Percentiles rank a stretch among this genome's conserved stretches.
phyloP scores from a whole-genome alignment of 64 coral and sea anemone genomes.

The Actinia equina region DNA sequence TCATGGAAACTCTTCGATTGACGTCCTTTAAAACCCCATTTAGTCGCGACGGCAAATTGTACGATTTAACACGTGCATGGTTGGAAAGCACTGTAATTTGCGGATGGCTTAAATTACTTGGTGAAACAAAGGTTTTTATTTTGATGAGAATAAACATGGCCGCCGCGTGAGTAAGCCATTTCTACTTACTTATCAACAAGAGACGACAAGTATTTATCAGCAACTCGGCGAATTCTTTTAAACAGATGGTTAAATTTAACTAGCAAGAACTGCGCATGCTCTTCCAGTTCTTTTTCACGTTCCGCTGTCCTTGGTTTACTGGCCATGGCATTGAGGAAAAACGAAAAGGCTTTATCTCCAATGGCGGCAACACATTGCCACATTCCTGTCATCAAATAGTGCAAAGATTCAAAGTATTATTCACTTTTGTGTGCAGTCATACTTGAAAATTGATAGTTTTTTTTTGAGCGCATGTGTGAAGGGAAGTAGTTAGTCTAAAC shows the following conservation, averaged over 20 bases:
- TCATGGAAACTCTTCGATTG: too few relatives aligned
- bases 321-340: slow-evolving; percentile 74
- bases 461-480: too few relatives aligned
- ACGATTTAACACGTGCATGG: too few relatives aligned
- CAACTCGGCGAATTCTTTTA: slow-evolving; percentile 85
- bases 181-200: slow-evolving; percentile 86
- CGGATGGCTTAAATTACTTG: too few relatives aligned
- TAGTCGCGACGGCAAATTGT: too few relatives aligned
- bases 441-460: too few relatives aligned
- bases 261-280: slow-evolving; percentile 79
- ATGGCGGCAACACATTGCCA: slow-evolving; percentile 95
- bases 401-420: not conserved
- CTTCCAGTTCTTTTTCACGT: slow-evolving; percentile 73
- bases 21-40: too few relatives aligned
- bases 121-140: too few relatives aligned
- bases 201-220: slow-evolving; percentile 78
- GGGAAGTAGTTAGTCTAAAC: not conserved
- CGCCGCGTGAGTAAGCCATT: too few relatives aligned
- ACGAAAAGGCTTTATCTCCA: slow-evolving; percentile 79
- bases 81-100: too few relatives aligned
- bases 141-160: too few relatives aligned
- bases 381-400: slow-evolving; percentile 49
- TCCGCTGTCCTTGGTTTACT: slow-evolving; percentile 73
- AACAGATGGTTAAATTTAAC: slow-evolving; percentile 87
- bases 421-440: too few relatives aligned